Evolutionary conservation across 2,113 vertebrate species (phyloP), one percentile per base, ranked within the genome.

Genomic region (Crypturellus undulatus): DNA sequence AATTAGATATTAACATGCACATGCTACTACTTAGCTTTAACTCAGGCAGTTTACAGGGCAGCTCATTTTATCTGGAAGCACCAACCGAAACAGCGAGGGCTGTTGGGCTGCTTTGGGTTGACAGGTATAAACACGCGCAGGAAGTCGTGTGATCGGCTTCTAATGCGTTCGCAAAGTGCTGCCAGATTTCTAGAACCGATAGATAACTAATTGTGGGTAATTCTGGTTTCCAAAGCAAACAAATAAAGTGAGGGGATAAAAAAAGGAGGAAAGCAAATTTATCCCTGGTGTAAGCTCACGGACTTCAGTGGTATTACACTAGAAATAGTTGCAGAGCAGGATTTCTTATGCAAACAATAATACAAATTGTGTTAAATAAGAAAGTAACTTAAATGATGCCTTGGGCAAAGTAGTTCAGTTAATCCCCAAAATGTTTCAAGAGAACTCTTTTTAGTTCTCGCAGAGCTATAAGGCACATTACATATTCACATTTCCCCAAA

Each of bases 361-460:
- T 34, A 34, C 5, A 6, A 90, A 75, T 75, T 78, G 45, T 64
- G 20, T 72, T 87, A 91, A 91, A 92, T 62, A 95, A 81, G 40
- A 86, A 90, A 78, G 64, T 84, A 85, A 52, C 56, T 95, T 87
- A 92, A 92, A 83, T 83, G 51, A 71, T 75, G 84, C 94, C 89
- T 71, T 30, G 20, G 89, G 94, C 82, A 88, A 92, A 94, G 93
- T 91, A 88, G 42, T 34, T 94, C 9, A 3, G 59, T 78, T 95
- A 96, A 94, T 94, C 84, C 76, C 32, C 56, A 92, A 94, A 94
- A 77, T 95, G 78, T 79, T 94, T 79, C 45, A 93, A 91, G 89
- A 96, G 80, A 90, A 94, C 85, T 69, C 71, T 68, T 96, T 85
- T 67, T 40, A n/a, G 54, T 87, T 92, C 68, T 77, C 30, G 19